Evolutionary conservation across 2,113 vertebrate species (phyloP).

Genomic region (Microtus pennsylvanicus): DNA sequence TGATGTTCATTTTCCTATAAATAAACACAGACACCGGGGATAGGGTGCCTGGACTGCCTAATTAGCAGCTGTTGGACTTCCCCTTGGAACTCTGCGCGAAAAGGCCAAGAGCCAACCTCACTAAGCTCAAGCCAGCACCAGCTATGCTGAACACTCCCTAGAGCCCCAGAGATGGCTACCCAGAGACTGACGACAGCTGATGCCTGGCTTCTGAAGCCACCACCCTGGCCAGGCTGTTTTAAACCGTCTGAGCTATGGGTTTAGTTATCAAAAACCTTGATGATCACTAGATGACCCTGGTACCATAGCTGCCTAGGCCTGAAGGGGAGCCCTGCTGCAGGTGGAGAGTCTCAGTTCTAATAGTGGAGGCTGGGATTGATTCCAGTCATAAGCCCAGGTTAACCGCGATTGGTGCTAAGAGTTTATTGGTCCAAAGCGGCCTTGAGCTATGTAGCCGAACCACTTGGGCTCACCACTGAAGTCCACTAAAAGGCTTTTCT

Average conservation of each 20-base stretch:
- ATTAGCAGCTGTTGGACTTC: conserved; percentile 5
- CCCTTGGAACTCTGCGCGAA: not conserved
- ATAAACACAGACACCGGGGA: not conserved
- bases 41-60: not conserved
- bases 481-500: not conserved
- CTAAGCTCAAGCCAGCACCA: not conserved
- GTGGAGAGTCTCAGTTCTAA: not conserved
- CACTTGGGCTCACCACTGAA: not conserved
- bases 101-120: not conserved
- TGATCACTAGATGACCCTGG: not conserved
- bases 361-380: not conserved
- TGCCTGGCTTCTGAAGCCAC: not conserved
- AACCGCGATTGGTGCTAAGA: too few species aligned
- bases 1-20: not conserved
- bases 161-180: not conserved
- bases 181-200: not conserved
- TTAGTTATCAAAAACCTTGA: not conserved
- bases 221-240: not conserved
- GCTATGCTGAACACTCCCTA: not conserved
- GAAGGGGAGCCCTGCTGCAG: not conserved
- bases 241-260: not conserved
- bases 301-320: not conserved
- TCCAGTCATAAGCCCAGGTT: too few species aligned
- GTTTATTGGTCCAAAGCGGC: not conserved
- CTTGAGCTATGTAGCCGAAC: not conserved